Conservation (phyloP, 2,797 vertebrate genomes). For the Melanotaenia nigrans region DNA sequence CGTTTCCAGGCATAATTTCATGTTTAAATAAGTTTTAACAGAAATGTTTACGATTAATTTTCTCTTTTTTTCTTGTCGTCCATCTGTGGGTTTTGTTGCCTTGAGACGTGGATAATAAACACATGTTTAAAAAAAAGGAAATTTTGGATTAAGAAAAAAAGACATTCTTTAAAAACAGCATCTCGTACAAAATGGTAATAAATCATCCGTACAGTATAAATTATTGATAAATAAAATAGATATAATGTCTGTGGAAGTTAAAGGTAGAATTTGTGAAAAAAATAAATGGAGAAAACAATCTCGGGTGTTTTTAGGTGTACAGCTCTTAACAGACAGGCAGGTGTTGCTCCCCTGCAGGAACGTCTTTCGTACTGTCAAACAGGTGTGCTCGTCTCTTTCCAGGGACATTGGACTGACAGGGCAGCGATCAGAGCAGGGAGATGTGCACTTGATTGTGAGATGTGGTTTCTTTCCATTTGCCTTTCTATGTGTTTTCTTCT, state of each 20-base stretch:
- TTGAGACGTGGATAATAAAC: constrained; percentile 53
- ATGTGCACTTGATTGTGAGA: constrained; percentile 20
- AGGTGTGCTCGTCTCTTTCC: constrained; percentile 35
- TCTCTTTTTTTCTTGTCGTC: constrained; percentile 14
- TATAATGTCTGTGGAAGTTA: constrained; percentile 81
- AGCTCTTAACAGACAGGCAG: constrained; percentile 19
- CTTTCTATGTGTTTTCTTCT: constrained; percentile 7
- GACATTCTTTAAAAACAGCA: constrained; percentile 41
- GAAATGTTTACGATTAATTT: constrained; percentile 10
- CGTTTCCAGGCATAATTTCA: not conserved
- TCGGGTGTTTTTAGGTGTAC: constrained; percentile 5
- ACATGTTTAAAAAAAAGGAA: constrained; percentile 52
- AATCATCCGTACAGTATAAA: constrained; percentile 64
- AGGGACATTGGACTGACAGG: constrained; percentile 16
- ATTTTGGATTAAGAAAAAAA: constrained; percentile 44
- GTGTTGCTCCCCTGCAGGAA: constrained; percentile 24
- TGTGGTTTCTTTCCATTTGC: constrained; percentile 5
- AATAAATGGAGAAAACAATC: constrained; percentile 34
- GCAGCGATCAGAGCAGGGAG: constrained; percentile 31
- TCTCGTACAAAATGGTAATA: constrained; percentile 52
- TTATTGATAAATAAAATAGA: constrained; percentile 79
- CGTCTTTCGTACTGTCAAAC: constrained; percentile 21
- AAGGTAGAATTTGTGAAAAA: constrained; percentile 56
- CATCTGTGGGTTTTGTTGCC: constrained; percentile 42
- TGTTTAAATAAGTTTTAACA: constrained; percentile 41